Percentiles rank a stretch among this genome's conserved stretches.
phyloP scores from a whole-genome alignment of 2,888 invertebrate genomes.

The Stegophylla sp. region DNA sequence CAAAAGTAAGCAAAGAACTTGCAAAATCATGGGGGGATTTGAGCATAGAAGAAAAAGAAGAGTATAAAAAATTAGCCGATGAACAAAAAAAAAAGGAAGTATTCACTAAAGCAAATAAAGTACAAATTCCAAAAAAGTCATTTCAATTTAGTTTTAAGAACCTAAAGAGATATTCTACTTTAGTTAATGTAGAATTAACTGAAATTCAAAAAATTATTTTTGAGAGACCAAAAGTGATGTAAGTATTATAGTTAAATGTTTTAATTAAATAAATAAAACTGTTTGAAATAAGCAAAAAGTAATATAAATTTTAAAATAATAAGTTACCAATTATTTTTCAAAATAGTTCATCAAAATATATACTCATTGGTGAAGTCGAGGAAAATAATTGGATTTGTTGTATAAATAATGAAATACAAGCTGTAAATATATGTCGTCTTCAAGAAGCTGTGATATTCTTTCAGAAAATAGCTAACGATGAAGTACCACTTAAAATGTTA shows the following conservation, averaged over 20 bases:
- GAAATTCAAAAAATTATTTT: conserved; percentile 43
- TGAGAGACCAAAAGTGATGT: not conserved
- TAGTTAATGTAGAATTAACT: conserved; percentile 55
- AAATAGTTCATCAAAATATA: conserved; percentile 18
- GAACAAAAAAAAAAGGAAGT: conserved; percentile 57
- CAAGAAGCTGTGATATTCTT: conserved; percentile 61
- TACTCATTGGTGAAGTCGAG: conserved; percentile 52
- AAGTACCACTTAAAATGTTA: conserved; percentile 60
- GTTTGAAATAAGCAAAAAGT: too few relatives aligned
- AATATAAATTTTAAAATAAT: too few relatives aligned
- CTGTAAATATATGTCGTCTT: conserved; percentile 60
- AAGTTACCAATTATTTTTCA: not conserved
- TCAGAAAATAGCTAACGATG: conserved; percentile 60
- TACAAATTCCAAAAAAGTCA: conserved; percentile 20
- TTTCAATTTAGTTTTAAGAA: conserved; percentile 28
- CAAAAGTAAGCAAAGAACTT: conserved; percentile 65
- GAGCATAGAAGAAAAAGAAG: conserved; percentile 64
- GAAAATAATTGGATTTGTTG: conserved; percentile 60
- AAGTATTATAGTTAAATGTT: conserved; percentile 1
- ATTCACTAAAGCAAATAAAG: conserved; percentile 13
- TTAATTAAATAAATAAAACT: too few relatives aligned
- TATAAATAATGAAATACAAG: conserved; percentile 40
- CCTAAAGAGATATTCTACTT: conserved; percentile 41
- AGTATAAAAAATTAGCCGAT: conserved; percentile 64
- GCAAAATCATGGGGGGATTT: conserved; percentile 65